These are phyloP conservation scores for Chlorodrepanis virens DNA, from an alignment of 2,113 vertebrate species.

Conservation along the genomic window DNA sequence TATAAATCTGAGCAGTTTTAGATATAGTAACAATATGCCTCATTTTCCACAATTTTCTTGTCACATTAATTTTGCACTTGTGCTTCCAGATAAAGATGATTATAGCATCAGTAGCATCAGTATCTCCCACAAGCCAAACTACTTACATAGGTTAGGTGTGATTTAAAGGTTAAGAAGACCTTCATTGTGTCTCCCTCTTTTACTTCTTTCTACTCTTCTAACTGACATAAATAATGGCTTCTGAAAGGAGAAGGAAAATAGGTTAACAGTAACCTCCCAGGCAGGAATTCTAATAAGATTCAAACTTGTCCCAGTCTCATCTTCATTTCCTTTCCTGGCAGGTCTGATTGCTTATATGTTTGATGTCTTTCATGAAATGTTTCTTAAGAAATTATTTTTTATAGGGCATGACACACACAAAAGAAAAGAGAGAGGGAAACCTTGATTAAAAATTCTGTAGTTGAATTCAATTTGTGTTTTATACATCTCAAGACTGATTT, in stretches of 20 bases:
- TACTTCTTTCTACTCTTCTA: background rate
- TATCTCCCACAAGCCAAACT: background rate
- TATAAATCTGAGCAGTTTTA: background rate
- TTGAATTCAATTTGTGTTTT: background rate
- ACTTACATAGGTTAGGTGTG: background rate
- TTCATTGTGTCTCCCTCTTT: background rate
- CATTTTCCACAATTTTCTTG: background rate
- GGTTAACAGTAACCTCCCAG: slow-evolving; percentile 45
- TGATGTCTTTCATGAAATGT: slow-evolving; percentile 12
- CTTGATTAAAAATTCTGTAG: background rate
- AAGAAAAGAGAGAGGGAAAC: background rate
- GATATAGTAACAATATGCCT: background rate
- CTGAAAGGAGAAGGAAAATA: slow-evolving; percentile 27
- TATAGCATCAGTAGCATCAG: background rate
- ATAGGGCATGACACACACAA: background rate
- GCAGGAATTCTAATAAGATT: slow-evolving; percentile 52
- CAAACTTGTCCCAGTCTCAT: background rate
- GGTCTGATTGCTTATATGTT: slow-evolving; percentile 31
- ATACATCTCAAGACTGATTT: background rate
- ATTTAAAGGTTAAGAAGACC: slow-evolving; percentile 16
- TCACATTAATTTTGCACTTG: background rate
- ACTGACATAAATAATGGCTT: slow-evolving; percentile 37
- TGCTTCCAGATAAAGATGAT: background rate
- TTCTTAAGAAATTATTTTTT: slow-evolving; percentile 27
- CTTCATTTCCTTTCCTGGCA: slow-evolving; percentile 40